Evolutionary conservation across 2,888 invertebrate genomes (phyloP).

Genomic region (Heliconius sara): DNA sequence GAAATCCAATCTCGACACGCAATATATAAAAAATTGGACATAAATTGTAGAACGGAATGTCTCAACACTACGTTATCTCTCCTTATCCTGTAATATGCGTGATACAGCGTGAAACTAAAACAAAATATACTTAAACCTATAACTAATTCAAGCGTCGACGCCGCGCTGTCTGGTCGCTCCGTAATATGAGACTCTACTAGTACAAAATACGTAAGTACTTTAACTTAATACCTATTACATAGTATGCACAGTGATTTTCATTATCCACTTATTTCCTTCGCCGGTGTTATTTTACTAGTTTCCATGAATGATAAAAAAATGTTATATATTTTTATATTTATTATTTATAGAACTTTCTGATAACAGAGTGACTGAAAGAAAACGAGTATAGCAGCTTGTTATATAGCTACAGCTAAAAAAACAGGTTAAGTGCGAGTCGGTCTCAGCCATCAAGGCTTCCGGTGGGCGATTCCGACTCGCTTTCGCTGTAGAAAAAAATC

Average conservation of each 20-base stretch:
- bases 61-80: too few species aligned
- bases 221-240: background rate
- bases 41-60: too few species aligned
- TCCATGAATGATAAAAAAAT: background rate
- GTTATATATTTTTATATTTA: too few species aligned
- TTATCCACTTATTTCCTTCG: constrained; percentile 25
- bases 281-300: background rate
- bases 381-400: too few species aligned
- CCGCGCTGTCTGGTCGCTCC: constrained; percentile 18
- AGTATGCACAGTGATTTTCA: constrained; percentile 10
- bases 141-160: background rate
- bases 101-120: background rate
- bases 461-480: too few species aligned
- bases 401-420: too few species aligned
- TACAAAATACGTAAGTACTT: constrained; percentile 2
- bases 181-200: background rate
- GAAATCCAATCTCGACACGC: too few species aligned
- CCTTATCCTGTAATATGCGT: background rate
- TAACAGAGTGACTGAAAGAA: background rate
- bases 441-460: too few species aligned
- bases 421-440: too few species aligned
- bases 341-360: background rate
- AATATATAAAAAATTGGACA: too few species aligned
- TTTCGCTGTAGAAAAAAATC: too few species aligned
- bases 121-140: background rate